phyloP scores from a whole-genome alignment of 30 jellyfish, hydroid and myxozoan species.

The Morbakka virulenta region DNA sequence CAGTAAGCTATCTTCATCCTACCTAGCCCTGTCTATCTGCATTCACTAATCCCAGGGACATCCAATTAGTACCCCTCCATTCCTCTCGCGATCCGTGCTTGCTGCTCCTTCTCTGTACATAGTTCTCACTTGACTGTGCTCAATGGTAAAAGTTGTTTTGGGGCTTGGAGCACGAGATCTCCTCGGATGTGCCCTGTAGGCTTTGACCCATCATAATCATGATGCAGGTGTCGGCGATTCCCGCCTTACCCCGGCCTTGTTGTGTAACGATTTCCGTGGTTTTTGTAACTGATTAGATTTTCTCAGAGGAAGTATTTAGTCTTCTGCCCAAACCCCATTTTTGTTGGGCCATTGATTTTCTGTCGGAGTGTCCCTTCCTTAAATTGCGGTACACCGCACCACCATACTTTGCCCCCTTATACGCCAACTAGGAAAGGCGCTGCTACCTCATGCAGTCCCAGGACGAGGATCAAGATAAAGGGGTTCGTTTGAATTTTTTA shows the following conservation, averaged over 20 bases:
- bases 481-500: too few species aligned
- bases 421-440: too few species aligned
- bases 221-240: not conserved
- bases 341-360: too few species aligned
- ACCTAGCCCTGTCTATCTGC: not conserved
- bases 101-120: not conserved
- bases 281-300: not conserved
- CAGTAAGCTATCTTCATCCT: not conserved
- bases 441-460: too few species aligned
- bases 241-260: not conserved
- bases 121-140: not conserved
- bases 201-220: not conserved
- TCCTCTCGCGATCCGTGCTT: not conserved
- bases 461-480: too few species aligned
- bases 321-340: not conserved
- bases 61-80: not conserved
- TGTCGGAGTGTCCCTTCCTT: too few species aligned
- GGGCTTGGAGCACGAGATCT: not conserved
- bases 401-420: too few species aligned
- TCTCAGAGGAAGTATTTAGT: not conserved
- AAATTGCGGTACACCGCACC: too few species aligned
- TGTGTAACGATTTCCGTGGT: too few species aligned
- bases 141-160: not conserved
- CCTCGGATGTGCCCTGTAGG: not conserved
- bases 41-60: not conserved